These are phyloP conservation scores for Mormyrops attenuatus DNA, from an alignment of 2,797 vertebrate species.

Conservation along the genomic window DNA sequence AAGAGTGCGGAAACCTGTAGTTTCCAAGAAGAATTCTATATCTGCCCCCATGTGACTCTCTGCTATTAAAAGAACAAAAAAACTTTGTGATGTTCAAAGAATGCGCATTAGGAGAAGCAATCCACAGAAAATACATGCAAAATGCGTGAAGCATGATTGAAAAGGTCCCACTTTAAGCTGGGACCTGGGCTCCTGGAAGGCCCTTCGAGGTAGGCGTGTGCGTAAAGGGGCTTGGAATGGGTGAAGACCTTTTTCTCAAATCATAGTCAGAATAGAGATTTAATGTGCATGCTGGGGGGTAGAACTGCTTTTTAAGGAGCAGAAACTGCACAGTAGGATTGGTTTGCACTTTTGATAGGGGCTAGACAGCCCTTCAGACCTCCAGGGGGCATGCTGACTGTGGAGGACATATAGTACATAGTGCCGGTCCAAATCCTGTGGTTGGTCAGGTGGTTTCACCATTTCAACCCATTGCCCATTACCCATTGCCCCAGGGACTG, in stretches of 20 bases:
- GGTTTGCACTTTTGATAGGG: not conserved
- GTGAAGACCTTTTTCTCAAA: too few species aligned
- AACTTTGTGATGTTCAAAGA: not conserved
- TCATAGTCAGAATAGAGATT: not conserved
- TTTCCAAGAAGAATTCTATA: not conserved
- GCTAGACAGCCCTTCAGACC: not conserved
- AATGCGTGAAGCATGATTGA: not conserved
- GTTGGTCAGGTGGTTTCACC: not conserved
- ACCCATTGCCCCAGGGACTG: not conserved
- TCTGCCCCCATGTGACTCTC: not conserved
- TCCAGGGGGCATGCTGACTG: not conserved
- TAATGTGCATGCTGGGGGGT: not conserved
- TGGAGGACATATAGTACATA: not conserved
- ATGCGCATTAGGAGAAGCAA: not conserved
- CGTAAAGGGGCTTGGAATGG: not conserved
- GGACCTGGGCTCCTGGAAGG: not conserved
- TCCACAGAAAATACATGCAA: not conserved
- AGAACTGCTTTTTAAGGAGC: not conserved
- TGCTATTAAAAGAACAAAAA: not conserved
- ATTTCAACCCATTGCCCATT: not conserved
- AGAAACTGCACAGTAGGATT: not conserved
- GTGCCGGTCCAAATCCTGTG: not conserved
- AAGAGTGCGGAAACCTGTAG: not conserved
- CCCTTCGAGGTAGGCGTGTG: not conserved
- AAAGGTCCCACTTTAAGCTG: not conserved